Evolutionary conservation across 2,113 vertebrate species (phyloP).

Genomic region (Odocoileus virginianus): DNA sequence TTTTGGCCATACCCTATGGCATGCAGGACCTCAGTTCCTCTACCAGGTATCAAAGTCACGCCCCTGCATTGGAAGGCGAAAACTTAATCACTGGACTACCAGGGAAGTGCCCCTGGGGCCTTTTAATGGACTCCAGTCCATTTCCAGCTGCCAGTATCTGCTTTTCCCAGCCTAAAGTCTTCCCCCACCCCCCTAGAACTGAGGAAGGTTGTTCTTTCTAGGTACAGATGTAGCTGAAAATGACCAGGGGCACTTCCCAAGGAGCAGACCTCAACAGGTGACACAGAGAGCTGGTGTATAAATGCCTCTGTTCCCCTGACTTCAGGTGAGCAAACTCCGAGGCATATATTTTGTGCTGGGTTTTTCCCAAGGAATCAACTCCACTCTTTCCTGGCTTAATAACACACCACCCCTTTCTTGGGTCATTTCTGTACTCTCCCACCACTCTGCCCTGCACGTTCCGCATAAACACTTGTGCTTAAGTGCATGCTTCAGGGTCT

Average conservation of each 20-base stretch:
- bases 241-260: not conserved
- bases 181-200: not conserved
- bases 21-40: not conserved
- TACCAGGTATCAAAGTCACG: not conserved
- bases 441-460: not conserved
- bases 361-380: not conserved
- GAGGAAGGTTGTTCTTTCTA: not conserved
- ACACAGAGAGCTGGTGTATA: not conserved
- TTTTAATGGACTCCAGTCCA: not conserved
- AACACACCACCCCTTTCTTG: not conserved
- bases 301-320: not conserved
- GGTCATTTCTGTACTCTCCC: not conserved
- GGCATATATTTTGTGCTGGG: not conserved
- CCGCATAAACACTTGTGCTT: not conserved
- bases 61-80: not conserved
- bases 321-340: not conserved
- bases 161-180: not conserved
- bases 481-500: not conserved
- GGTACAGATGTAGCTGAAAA: not conserved
- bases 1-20: not conserved
- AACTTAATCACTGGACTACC: not conserved
- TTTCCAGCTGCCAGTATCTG: not conserved
- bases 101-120: not conserved
- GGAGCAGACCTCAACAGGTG: not conserved
- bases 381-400: not conserved